Evolutionary conservation across 1,140 invertebrate genomes (phyloP).

Genomic region (Coelopa frigida): DNA sequence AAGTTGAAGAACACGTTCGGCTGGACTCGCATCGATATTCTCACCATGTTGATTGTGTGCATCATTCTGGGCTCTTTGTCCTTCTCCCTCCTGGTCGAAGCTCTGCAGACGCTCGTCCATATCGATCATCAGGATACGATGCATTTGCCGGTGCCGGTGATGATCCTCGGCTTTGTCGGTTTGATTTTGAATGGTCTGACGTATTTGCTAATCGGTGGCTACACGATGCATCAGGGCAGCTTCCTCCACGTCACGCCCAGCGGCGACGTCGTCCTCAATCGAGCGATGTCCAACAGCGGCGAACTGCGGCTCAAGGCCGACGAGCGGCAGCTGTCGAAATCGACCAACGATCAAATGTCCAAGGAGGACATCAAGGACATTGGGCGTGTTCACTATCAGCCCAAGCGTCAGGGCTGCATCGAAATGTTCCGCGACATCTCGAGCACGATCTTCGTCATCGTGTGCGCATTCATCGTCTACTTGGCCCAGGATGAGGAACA

Average conservation of each 20-base stretch:
- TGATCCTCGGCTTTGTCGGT: conserved; percentile 58
- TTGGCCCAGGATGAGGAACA: conserved; percentile 50
- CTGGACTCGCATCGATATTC: conserved; percentile 80
- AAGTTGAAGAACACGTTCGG: conserved; percentile 82
- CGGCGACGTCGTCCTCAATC: conserved; percentile 58
- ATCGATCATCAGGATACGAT: conserved; percentile 69
- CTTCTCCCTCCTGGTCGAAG: conserved; percentile 74
- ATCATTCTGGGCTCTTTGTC: conserved; percentile 76
- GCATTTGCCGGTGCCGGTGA: conserved; percentile 46
- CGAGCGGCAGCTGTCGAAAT: conserved; percentile 46
- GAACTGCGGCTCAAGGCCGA: conserved; percentile 42
- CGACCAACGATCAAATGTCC: conserved; percentile 27
- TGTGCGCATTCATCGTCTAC: conserved; percentile 58
- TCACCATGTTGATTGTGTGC: conserved; percentile 73
- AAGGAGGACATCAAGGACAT: conserved; percentile 32
- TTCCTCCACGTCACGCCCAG: conserved; percentile 59
- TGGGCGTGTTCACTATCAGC: conserved; percentile 35
- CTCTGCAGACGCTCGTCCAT: conserved; percentile 69
- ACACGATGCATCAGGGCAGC: conserved; percentile 68
- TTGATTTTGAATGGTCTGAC: conserved; percentile 63
- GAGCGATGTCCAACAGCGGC: conserved; percentile 47
- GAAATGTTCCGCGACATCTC: conserved; percentile 59
- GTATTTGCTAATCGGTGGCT: conserved; percentile 69
- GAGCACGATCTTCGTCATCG: conserved; percentile 60
- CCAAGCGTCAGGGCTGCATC: conserved; percentile 42